These are phyloP conservation scores for Linnaemya vulpina DNA, from an alignment of 2,888 invertebrate species.

Conservation along the genomic window DNA sequence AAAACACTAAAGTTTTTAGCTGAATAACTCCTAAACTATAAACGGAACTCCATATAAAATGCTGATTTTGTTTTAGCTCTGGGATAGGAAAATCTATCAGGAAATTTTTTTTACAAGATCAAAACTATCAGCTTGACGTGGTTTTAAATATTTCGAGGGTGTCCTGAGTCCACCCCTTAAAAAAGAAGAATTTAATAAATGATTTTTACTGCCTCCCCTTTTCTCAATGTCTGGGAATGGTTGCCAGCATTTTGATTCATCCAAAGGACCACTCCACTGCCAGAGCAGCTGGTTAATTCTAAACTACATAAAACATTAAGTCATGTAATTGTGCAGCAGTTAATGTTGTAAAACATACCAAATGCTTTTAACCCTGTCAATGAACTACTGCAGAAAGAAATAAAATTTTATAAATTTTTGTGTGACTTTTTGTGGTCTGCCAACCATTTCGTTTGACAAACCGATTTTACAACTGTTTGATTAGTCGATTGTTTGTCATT, in stretches of 20 bases:
- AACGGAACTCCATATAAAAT: no score
- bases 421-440: not conserved
- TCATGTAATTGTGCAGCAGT: not conserved
- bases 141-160: no score
- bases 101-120: no score
- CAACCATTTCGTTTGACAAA: not conserved
- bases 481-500: constrained; percentile 24
- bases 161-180: no score
- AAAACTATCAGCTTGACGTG: no score
- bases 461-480: constrained; percentile 31
- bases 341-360: not conserved
- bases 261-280: not conserved
- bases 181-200: no score
- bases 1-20: no score
- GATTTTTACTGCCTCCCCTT: no score
- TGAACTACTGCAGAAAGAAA: not conserved
- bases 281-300: not conserved
- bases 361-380: not conserved
- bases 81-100: no score
- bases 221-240: no score
- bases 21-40: no score
- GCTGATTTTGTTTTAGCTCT: no score
- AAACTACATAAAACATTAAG: not conserved
- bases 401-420: not conserved
- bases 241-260: not conserved